phyloP scores from a whole-genome alignment of 2,113 vertebrate genomes.

The Ictalurus furcatus region DNA sequence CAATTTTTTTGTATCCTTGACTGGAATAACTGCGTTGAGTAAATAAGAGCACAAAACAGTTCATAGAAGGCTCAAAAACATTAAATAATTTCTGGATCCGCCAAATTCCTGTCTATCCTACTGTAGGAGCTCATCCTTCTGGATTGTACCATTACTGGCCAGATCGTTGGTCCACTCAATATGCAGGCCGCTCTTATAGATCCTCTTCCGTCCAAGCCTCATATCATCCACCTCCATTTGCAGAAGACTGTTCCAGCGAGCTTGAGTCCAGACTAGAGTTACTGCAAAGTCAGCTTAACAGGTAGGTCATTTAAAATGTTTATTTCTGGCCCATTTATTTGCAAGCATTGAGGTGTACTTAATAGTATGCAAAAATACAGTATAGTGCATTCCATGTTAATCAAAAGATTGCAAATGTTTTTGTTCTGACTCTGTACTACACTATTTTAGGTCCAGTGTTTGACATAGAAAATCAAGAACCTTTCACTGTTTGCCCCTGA shows the following conservation, averaged over 20 bases:
- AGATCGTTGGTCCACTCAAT: constrained; percentile 64
- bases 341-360: not conserved
- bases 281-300: constrained; percentile 90
- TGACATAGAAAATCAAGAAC: not conserved
- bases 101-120: not conserved
- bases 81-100: not conserved
- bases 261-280: constrained; percentile 86
- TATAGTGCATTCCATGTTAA: not conserved
- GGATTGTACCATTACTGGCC: constrained; percentile 83
- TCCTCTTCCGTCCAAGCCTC: constrained; percentile 72
- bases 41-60: not conserved
- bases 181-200: constrained; percentile 67
- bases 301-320: constrained; percentile 66
- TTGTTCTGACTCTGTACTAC: not conserved
- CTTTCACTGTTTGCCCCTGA: not conserved
- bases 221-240: constrained; percentile 57
- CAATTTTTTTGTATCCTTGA: not conserved
- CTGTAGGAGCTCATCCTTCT: constrained; percentile 70
- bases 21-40: not conserved
- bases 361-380: not conserved
- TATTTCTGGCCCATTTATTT: not conserved
- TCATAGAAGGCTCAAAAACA: not conserved
- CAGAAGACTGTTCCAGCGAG: constrained; percentile 72
- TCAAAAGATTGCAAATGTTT: not conserved
- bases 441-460: not conserved